phyloP scores from a whole-genome alignment of 2,888 invertebrate genomes.

The Drosophila ustulata region DNA sequence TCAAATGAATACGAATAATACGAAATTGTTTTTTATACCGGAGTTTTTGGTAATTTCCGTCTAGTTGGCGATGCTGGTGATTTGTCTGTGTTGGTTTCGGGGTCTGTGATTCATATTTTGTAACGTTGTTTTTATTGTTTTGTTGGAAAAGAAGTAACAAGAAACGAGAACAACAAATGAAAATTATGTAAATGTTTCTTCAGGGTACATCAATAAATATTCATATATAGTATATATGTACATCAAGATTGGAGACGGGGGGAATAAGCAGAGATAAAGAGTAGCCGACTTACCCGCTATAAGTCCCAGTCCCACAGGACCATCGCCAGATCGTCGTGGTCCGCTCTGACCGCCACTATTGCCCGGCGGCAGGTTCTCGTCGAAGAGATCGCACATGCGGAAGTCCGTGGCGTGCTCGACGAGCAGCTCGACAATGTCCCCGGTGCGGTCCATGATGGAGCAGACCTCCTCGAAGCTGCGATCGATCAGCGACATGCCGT shows the following conservation, averaged over 20 bases:
- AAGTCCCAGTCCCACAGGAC: constrained; percentile 84
- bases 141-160: constrained; percentile 63
- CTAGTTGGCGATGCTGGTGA: constrained; percentile 95
- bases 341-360: constrained; percentile 83
- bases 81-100: constrained; percentile 91
- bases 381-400: constrained; percentile 89
- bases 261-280: constrained; percentile 11
- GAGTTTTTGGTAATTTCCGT: constrained; percentile 98
- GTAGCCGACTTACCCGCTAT: constrained; percentile 83
- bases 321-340: constrained; percentile 85
- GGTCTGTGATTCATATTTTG: constrained; percentile 87
- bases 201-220: constrained; percentile 36
- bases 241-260: constrained; percentile 13
- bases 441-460: constrained; percentile 94
- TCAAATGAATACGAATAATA: constrained; percentile 56
- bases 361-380: constrained; percentile 88
- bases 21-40: constrained; percentile 93
- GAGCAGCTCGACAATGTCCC: constrained; percentile 93
- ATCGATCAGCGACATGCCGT: constrained; percentile 94
- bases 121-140: constrained; percentile 14
- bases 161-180: constrained; percentile 76
- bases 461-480: constrained; percentile 97
- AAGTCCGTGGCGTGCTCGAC: constrained; percentile 93
- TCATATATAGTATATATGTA: constrained; percentile 18
- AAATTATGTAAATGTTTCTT: constrained; percentile 64